phyloP scores from a whole-genome alignment of 1,140 invertebrate species.

The Drosophila ohnishii region DNA sequence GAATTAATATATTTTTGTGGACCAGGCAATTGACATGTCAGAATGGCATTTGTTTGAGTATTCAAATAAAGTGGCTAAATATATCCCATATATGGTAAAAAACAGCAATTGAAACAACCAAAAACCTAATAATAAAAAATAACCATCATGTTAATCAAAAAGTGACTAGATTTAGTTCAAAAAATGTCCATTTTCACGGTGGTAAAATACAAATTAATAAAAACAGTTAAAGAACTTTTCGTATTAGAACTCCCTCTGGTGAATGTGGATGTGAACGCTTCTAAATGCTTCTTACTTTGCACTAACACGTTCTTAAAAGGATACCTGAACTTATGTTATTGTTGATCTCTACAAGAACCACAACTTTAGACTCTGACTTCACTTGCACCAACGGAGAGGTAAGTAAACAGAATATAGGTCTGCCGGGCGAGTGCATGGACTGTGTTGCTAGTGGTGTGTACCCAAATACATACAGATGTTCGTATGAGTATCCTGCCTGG shows the following conservation, averaged over 20 bases:
- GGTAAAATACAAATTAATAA: constrained; percentile 5
- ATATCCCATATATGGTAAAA: too few relatives aligned
- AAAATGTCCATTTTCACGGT: neutral
- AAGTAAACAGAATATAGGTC: constrained; percentile 49
- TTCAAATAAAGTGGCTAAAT: too few relatives aligned
- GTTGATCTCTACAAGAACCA: constrained; percentile 6
- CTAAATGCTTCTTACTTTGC: neutral
- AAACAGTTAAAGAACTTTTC: neutral
- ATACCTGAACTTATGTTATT: neutral
- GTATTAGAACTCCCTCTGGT: neutral
- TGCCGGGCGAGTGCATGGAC: constrained; percentile 42
- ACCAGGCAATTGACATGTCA: too few relatives aligned
- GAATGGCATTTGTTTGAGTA: too few relatives aligned
- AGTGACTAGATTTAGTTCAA: too few relatives aligned
- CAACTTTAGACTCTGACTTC: neutral
- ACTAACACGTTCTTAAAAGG: neutral
- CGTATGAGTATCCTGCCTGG: constrained; percentile 22
- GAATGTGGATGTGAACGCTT: neutral
- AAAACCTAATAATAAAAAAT: too few relatives aligned
- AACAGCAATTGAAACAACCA: too few relatives aligned
- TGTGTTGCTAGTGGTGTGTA: constrained; percentile 65
- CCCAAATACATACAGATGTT: constrained; percentile 25
- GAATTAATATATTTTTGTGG: neutral
- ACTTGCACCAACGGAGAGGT: constrained; percentile 7
- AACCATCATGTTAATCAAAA: too few relatives aligned